Evolutionary conservation across 2,797 vertebrate genomes (phyloP), one percentile per base, ranked within the genome.

Genomic region (Anabacerthia variegaticeps): DNA sequence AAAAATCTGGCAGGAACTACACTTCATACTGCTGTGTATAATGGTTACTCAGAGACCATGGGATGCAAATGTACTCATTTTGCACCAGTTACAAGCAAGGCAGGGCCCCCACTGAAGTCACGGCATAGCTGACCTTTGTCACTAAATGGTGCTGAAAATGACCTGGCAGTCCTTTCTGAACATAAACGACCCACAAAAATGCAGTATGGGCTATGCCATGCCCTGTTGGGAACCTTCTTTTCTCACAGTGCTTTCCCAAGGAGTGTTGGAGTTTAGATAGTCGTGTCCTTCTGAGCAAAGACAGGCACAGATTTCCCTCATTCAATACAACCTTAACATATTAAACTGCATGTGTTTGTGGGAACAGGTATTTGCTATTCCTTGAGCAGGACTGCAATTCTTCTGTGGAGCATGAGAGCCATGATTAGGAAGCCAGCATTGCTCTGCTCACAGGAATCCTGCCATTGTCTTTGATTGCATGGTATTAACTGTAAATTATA

Each of bases 401-500:
- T 87, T 95, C 92, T 77, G 51, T 51, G 92, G 75, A 85, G 79
- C 75, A 55, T 32, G 85, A 96, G 96, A 95, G 93, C 93, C 96
- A 91, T 93, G 96, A 96, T 97, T 94, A 96, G 94, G 92, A 95
- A 98, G 97, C 96, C 93, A 88, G 95, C 91, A 95, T 95, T 96
- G 95, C 96, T 96, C 92, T 39, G 88, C 81, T 97, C 94, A 59
- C 92, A 92, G 96, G 93, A 96, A 69, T 98, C 95, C 94, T 96
- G 93, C 97, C 96, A 95, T 97, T 97, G 97, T 98, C 97, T 97
- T 96, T 98, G 98, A 98, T 98, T 98, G 97, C 95, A 97, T 94
- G 92, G 97, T 98, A 97, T 98, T 98, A 98, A 96, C 94, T 27
- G 86, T 97, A 98, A 98, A 98, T 98, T 98, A 98, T 90, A 98